Conservation (phyloP, 2,888 invertebrate genomes). For the Operophtera brumata region DNA sequence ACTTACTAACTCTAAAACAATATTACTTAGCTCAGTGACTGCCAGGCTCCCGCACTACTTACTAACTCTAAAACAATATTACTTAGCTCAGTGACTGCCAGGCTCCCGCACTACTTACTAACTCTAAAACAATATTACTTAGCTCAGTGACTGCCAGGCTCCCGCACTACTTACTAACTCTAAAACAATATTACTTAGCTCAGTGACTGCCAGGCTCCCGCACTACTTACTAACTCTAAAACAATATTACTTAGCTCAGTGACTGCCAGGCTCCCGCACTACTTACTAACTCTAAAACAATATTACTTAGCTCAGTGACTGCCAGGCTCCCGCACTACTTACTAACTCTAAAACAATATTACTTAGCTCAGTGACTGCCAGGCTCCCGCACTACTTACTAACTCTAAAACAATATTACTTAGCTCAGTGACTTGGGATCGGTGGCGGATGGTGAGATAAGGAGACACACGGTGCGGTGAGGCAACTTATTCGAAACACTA, state of each 20-base stretch:
- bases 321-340: slow-evolving; percentile 59
- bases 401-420: slow-evolving; percentile 76
- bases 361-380: slow-evolving; percentile 67
- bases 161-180: slow-evolving; percentile 64
- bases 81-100: slow-evolving; percentile 62
- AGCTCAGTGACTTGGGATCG: slow-evolving; percentile 47
- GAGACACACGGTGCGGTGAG: slow-evolving; percentile 2
- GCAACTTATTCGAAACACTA: not conserved
- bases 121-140: slow-evolving; percentile 76
- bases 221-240: slow-evolving; percentile 69
- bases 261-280: slow-evolving; percentile 54
- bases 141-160: slow-evolving; percentile 56
- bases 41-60: slow-evolving; percentile 59
- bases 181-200: slow-evolving; percentile 74
- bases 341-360: slow-evolving; percentile 75
- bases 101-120: slow-evolving; percentile 61
- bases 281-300: slow-evolving; percentile 73
- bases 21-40: slow-evolving; percentile 66
- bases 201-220: slow-evolving; percentile 55
- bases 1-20: slow-evolving; percentile 73
- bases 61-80: slow-evolving; percentile 75
- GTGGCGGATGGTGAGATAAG: not conserved
- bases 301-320: slow-evolving; percentile 66
- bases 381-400: slow-evolving; percentile 61
- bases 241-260: slow-evolving; percentile 72